Percentiles rank a stretch among this genome's conserved stretches.
These are phyloP conservation scores for Philhelius pedissequus DNA, from an alignment of 2,888 invertebrate species.

Conservation along the genomic window DNA sequence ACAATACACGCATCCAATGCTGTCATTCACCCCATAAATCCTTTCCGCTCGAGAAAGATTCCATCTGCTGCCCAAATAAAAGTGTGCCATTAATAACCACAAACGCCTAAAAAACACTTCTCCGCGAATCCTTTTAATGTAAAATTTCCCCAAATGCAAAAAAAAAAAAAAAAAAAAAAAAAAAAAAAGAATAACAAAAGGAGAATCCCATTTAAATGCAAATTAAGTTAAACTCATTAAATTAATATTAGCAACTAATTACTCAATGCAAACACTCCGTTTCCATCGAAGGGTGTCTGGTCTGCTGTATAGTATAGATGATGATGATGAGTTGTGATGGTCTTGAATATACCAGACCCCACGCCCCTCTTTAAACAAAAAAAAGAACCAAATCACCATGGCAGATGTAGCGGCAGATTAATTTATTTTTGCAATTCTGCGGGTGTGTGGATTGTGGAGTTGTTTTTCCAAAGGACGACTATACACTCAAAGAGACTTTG, in stretches of 20 bases:
- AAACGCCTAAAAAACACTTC: conserved; percentile 6
- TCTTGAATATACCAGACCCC: background rate
- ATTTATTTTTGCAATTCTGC: conserved; percentile 29
- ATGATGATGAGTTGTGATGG: conserved; percentile 15
- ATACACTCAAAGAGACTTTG: background rate
- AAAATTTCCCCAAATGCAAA: background rate
- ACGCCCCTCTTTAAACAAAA: background rate
- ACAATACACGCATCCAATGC: background rate
- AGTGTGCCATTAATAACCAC: conserved; percentile 51
- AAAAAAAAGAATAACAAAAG: background rate
- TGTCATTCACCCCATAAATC: conserved; percentile 39
- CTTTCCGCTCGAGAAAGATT: background rate
- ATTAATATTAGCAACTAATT: conserved; percentile 69
- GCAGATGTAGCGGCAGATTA: conserved; percentile 35
- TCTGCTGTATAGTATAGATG: background rate
- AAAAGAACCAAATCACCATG: background rate
- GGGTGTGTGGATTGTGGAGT: background rate
- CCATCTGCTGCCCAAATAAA: conserved; percentile 34
- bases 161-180: background rate
- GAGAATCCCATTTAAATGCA: conserved; percentile 62
- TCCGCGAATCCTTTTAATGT: conserved; percentile 30
- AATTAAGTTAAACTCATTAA: conserved; percentile 68
- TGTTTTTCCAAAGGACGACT: conserved; percentile 26
- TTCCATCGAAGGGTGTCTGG: conserved; percentile 33
- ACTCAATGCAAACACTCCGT: conserved; percentile 60